These are phyloP conservation scores for Gryon sp. DNA, from an alignment of 1,140 invertebrate genomes.

Conservation along the genomic window DNA sequence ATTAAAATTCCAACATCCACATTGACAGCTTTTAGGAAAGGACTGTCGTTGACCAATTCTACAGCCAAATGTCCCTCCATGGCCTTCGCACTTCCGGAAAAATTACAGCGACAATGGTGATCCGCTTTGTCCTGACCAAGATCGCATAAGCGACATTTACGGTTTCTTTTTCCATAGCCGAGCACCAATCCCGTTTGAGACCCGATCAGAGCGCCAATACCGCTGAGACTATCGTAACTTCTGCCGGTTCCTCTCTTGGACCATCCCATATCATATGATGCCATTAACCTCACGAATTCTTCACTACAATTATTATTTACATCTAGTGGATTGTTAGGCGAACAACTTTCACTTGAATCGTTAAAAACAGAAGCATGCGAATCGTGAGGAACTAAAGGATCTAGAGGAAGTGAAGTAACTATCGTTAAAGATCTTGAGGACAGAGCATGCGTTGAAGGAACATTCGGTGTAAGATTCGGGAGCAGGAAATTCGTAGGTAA, in stretches of 20 bases:
- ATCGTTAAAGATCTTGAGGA: too few relatives aligned
- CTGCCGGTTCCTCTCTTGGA: slow-evolving; percentile 7
- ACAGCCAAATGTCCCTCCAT: not conserved
- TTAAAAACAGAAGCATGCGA: too few relatives aligned
- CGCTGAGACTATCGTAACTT: slow-evolving; percentile 24
- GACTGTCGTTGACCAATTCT: not conserved
- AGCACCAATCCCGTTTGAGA: slow-evolving; percentile 1
- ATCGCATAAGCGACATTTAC: slow-evolving; percentile 32
- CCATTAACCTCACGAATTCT: slow-evolving; percentile 13
- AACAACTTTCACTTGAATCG: too few relatives aligned
- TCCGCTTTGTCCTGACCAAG: slow-evolving; percentile 3
- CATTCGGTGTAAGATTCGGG: too few relatives aligned
- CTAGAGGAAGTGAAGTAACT: too few relatives aligned
- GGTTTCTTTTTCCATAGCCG: slow-evolving; percentile 18
- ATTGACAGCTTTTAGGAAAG: not conserved
- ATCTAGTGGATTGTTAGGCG: not conserved
- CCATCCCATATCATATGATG: slow-evolving; percentile 39
- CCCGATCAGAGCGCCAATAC: slow-evolving; percentile 22
- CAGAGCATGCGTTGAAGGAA: too few relatives aligned
- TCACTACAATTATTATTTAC: not conserved
- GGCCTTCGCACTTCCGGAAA: not conserved
- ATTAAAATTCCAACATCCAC: slow-evolving; percentile 21
- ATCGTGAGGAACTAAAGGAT: too few relatives aligned
- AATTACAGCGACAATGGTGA: slow-evolving; percentile 43
- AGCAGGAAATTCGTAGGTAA: too few relatives aligned